Percentiles rank a stretch among this genome's conserved stretches.
Conservation (phyloP, 2,797 vertebrate species). For the Lepilemur ruficaudatus region DNA sequence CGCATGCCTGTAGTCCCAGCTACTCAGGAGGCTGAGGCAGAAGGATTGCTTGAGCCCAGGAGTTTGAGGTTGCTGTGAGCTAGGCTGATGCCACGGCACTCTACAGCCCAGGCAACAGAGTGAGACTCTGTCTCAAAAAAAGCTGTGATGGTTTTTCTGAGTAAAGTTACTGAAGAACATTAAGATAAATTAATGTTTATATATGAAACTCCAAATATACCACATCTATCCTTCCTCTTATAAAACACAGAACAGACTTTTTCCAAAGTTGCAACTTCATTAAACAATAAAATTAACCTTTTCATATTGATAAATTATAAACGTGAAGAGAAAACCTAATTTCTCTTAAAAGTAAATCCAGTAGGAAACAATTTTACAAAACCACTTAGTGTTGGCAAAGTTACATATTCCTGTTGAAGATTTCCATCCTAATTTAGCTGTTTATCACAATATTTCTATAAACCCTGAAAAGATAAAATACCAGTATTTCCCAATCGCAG, state of each 20-base stretch:
- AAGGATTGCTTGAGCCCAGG: too few relatives aligned
- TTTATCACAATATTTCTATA: conserved; percentile 63
- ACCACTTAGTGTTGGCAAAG: conserved; percentile 37
- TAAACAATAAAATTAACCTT: conserved; percentile 49
- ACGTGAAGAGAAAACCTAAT: conserved; percentile 39
- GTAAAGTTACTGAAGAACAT: conserved; percentile 5
- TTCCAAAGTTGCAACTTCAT: neutral
- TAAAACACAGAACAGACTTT: conserved; percentile 36
- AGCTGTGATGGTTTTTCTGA: neutral
- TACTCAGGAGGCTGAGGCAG: too few relatives aligned
- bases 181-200: conserved; percentile 43
- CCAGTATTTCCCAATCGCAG: neutral
- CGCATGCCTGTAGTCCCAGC: too few relatives aligned
- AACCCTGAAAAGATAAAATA: conserved; percentile 45
- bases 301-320: conserved; percentile 48
- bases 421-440: conserved; percentile 62
- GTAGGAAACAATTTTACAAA: neutral
- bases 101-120: too few relatives aligned
- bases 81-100: too few relatives aligned
- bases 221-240: neutral
- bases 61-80: too few relatives aligned
- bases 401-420: conserved; percentile 55
- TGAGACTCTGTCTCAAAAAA: too few relatives aligned
- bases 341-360: conserved; percentile 29
- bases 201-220: conserved; percentile 36